phyloP scores from a whole-genome alignment of 2,113 vertebrate species.

The Callionymus lyra region DNA sequence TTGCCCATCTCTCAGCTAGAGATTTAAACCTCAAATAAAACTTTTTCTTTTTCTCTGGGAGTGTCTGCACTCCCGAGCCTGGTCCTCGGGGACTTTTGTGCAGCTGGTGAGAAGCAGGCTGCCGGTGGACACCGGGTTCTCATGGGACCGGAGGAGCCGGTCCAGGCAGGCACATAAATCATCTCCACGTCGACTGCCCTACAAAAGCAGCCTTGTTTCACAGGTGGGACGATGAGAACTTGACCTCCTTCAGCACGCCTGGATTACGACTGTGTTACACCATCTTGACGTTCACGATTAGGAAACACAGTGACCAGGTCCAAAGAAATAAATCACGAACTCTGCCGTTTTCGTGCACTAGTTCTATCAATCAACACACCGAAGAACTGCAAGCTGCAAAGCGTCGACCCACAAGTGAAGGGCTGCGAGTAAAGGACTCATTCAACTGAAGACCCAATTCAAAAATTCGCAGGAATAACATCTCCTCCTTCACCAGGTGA shows the following conservation, averaged over 20 bases:
- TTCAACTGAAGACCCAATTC: too few species aligned
- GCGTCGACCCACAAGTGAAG: too few species aligned
- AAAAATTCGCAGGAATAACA: slow-evolving; percentile 13
- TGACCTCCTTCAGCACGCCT: slow-evolving; percentile 30
- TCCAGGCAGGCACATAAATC: slow-evolving; percentile 49
- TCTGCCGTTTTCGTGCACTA: slow-evolving; percentile 42
- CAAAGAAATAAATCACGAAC: slow-evolving; percentile 54
- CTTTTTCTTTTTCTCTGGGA: slow-evolving; percentile 37
- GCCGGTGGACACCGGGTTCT: slow-evolving; percentile 46
- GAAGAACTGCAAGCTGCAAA: too few species aligned
- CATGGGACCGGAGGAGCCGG: slow-evolving; percentile 36
- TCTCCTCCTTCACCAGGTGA: slow-evolving; percentile 10
- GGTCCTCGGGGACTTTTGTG: slow-evolving; percentile 32
- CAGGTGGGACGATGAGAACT: slow-evolving; percentile 42
- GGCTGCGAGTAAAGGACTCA: too few species aligned
- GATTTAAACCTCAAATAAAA: slow-evolving; percentile 21
- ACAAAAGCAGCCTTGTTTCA: slow-evolving; percentile 42
- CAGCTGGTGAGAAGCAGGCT: slow-evolving; percentile 48
- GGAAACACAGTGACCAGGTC: too few species aligned
- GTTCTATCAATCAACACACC: slow-evolving; percentile 51
- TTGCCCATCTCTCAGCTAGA: slow-evolving; percentile 12
- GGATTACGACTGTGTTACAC: slow-evolving; percentile 10
- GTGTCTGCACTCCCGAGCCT: slow-evolving; percentile 7
- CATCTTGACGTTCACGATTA: too few species aligned
- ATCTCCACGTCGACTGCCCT: slow-evolving; percentile 33